Base-by-base conservation (phyloP, 2,888 invertebrate genomes). In the Aspidiotus destructor region DNA sequence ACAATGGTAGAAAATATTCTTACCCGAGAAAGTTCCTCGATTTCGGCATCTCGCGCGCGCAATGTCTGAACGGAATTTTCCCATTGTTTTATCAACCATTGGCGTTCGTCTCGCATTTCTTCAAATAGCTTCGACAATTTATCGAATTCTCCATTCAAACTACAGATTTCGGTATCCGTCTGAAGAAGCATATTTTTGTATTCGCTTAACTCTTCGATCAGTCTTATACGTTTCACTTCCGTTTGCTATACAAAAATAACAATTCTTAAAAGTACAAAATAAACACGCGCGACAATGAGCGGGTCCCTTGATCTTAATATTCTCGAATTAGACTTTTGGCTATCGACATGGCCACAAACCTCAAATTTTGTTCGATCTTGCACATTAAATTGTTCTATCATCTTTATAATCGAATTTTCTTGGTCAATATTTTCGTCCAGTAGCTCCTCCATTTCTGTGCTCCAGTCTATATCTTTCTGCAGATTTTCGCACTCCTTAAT, bases 371-470 rank as follows among this genome's bases (percentile, higher is more conserved):
- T 10, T 15, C 52, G 11, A 40, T 60, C 48, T 16, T 42, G 41
- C 10, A 9, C 2, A 1, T 52, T 42, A 15, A 17, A 67, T 52
- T 67, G 44, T n/a, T 58, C 52, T 8, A 67, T n/a, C 17, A 60
- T 15, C n/a, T 60, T 41, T 7, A 60, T 15, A n/a, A 44, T 40
- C 57, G 42, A 28, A 40, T 67, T 52, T 52, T 8, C 60, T 10
- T 15, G 40, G 10, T 28, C 52, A 7, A 28, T 40, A 40, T 11
- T 55, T 11, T 67, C 67, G 6, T 42, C 40, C 44, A 48, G 57
- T 10, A 17, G 10, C n/a, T 40, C 15, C 55, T 69, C 62, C n/a
- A 69, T 41, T 42, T 69, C 69, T 55, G 57, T 54, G 11, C 62
- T 41, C 69, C 69, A 69, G 15, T 55, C 40, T 6, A 68, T 57